These are phyloP conservation scores for Calliopsis andreniformis DNA, from an alignment of 1,140 invertebrate genomes.

Conservation along the genomic window DNA sequence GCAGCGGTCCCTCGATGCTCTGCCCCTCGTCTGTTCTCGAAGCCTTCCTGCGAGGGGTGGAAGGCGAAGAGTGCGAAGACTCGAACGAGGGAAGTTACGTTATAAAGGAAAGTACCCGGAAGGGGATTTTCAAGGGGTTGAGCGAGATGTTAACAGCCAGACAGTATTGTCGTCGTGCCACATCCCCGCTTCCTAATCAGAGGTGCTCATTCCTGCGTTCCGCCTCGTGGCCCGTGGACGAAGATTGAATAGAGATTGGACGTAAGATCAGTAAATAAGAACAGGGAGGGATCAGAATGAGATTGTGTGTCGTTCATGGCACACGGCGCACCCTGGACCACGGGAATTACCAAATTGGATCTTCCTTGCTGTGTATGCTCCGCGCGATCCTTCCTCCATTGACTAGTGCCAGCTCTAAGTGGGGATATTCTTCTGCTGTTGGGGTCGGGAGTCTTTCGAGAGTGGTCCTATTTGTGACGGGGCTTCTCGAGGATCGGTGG, in stretches of 20 bases:
- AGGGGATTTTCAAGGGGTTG: slow-evolving; percentile 56
- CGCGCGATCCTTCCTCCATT: no score
- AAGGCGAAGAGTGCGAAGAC: not conserved
- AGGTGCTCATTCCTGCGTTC: slow-evolving; percentile 40
- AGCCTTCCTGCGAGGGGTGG: not conserved
- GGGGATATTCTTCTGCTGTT: no score
- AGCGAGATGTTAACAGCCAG: slow-evolving; percentile 67
- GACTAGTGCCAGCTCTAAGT: no score
- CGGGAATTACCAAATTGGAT: no score
- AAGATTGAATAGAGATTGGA: not conserved
- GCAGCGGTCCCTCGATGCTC: not conserved
- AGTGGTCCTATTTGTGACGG: no score
- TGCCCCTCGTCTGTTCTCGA: not conserved
- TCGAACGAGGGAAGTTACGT: slow-evolving; percentile 24
- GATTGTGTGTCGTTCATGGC: no score
- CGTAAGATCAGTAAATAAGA: not conserved
- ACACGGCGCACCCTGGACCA: no score
- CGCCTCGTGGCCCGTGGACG: not conserved
- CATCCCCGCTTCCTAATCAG: slow-evolving; percentile 63
- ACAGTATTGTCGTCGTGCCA: slow-evolving; percentile 62
- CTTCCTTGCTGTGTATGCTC: no score
- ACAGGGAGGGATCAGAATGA: not conserved
- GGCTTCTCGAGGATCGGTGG: no score
- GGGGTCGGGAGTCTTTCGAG: no score
- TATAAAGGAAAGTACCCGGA: slow-evolving; percentile 64